Percentiles rank a stretch among this genome's conserved stretches.
phyloP scores from a whole-genome alignment of 92 coral and sea anemone species.

The Metridium senile region DNA sequence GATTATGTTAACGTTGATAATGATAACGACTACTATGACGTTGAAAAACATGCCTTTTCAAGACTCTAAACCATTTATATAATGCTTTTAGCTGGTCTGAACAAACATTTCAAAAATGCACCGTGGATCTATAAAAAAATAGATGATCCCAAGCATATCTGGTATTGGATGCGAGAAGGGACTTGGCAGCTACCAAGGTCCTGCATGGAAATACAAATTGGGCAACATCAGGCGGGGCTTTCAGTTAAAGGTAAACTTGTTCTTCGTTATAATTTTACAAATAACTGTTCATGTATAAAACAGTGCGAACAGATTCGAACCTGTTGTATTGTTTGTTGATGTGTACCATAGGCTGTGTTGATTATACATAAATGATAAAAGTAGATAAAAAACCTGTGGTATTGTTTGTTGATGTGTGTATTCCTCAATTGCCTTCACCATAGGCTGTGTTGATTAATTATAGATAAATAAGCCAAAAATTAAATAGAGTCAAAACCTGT shows the following conservation, averaged over 20 bases:
- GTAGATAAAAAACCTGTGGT: no score
- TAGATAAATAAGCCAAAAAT: no score
- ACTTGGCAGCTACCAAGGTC: background rate
- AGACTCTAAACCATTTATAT: no score
- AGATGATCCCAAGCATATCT: background rate
- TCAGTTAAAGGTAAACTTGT: background rate
- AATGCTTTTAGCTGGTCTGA: background rate
- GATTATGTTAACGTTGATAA: background rate
- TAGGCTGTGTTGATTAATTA: no score
- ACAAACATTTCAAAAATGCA: constrained; percentile 18
- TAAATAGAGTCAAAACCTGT: no score
- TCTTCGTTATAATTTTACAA: no score
- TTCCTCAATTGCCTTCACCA: no score
- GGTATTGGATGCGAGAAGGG: constrained; percentile 1
- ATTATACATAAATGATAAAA: no score
- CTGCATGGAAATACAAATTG: constrained; percentile 1
- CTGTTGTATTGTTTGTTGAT: background rate
- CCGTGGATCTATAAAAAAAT: constrained; percentile 71
- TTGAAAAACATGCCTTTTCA: no score
- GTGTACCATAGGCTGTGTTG: no score
- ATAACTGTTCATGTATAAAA: no score
- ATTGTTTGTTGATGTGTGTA: no score
- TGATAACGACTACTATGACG: constrained; percentile 37
- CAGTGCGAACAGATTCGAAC: background rate
- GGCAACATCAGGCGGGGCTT: background rate